phyloP scores from a whole-genome alignment of 2,113 vertebrate genomes.

The Callocephalon fimbriatum region DNA sequence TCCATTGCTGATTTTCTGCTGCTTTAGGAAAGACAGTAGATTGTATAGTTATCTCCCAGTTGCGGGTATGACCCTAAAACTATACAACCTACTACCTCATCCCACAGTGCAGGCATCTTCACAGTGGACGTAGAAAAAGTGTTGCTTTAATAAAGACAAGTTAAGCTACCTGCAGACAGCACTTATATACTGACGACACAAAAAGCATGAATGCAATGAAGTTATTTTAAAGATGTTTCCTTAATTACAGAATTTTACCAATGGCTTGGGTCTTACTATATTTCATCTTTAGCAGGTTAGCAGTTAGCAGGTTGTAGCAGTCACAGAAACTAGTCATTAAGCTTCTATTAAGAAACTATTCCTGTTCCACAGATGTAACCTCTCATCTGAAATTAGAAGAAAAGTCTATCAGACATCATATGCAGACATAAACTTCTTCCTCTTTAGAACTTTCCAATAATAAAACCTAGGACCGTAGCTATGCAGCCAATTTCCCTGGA shows the following conservation, averaged over 20 bases:
- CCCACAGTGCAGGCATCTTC: constrained; percentile 84
- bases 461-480: neutral
- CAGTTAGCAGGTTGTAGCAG: neutral
- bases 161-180: neutral
- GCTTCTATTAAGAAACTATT: neutral
- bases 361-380: neutral
- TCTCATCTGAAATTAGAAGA: constrained; percentile 38
- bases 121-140: neutral
- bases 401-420: neutral
- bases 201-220: neutral
- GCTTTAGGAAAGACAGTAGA: constrained; percentile 99
- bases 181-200: accelerated
- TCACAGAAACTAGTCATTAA: neutral
- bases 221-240: neutral
- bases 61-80: constrained; percentile 99
- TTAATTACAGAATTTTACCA: neutral
- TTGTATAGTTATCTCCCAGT: constrained; percentile 99
- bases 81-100: constrained; percentile 99
- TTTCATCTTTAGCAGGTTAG: neutral
- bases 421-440: neutral
- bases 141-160: neutral
- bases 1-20: constrained; percentile 68
- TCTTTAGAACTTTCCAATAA: neutral
- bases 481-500: neutral
- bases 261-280: neutral